Base-by-base conservation (phyloP, 2,797 vertebrate genomes). In the Lithobates pipiens region DNA sequence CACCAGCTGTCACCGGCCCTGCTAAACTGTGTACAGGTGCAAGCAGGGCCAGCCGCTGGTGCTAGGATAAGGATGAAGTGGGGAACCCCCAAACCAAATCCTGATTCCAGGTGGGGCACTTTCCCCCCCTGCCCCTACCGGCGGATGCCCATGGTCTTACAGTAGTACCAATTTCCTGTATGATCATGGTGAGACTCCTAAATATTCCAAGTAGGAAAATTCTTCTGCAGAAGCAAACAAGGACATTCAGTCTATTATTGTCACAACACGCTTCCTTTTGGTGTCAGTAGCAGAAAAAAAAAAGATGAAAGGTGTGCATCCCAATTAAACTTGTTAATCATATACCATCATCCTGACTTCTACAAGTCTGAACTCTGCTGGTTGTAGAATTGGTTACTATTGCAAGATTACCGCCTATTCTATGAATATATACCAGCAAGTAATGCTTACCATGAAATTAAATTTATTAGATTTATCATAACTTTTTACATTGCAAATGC, bases 261-360 rank as follows among this genome's bases (percentile, higher is more conserved):
- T 61, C 25, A 61, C 32, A 57, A 18, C 9, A 36, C 23, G 21
- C 13, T 23, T 63, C 21, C 29, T 1, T 3, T 61, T 18, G 50
- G 29, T 76, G 50, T 63, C 32, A 76, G 6, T 46, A 11, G 39
- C 71, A 16, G 36, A 42, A 11, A 44, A 36, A 32, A 57, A 54
- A 54, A 54, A 0, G 44, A 34, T 36, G 21, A 71, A 71, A 36
- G 29, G 69, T 71, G 32, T n/a, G 36, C 46, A 42, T 73, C 25
- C 71, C 71, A 73, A 73, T 44, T 42, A 42, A 73, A n/a, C 21
- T 11, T n/a, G 71, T 73, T 73, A n/a, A n/a, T 42, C 36, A 39
- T 39, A 2, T 72, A 8, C 10, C 70, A 72, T 42, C 10, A 44
- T 46, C 9, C 36, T 39, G 36, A 39, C 36, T 73, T 73, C 34